A percentile compares a stretch with the other conserved stretches of the same genome.
Evolutionary conservation across 2,888 invertebrate genomes (phyloP).

Genomic region (Heliconius ethilla): DNA sequence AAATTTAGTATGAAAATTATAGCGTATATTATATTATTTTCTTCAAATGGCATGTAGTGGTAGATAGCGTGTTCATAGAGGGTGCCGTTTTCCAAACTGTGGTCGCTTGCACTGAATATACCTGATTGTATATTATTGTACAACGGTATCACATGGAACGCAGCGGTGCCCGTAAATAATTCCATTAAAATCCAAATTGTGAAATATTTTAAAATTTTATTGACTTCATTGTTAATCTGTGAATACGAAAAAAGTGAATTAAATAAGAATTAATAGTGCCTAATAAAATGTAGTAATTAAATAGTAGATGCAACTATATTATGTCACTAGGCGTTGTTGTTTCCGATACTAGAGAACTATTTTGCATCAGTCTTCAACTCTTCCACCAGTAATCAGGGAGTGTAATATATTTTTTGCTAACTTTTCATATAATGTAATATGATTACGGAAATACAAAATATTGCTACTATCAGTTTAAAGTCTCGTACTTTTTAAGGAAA

Average conservation of each 20-base stretch:
- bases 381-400: no score
- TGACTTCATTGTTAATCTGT: constrained; percentile 17
- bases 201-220: constrained; percentile 25
- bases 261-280: neutral
- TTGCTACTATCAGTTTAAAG: no score
- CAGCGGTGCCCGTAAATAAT: neutral
- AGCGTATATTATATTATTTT: constrained; percentile 22
- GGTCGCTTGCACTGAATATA: constrained; percentile 15
- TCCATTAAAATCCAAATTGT: neutral
- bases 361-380: no score
- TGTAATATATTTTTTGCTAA: no score
- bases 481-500: no score
- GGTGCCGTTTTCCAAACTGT: constrained; percentile 23
- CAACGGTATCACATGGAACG: constrained; percentile 19
- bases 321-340: no score
- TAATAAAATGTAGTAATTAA: neutral
- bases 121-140: constrained; percentile 26
- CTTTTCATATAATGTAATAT: no score
- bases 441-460: no score
- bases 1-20: constrained; percentile 7
- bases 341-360: no score
- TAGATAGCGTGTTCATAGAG: constrained; percentile 21
- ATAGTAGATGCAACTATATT: no score
- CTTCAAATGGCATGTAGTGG: constrained; percentile 6
- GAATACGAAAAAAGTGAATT: neutral